Evolutionary conservation across 1,140 invertebrate species (phyloP), one percentile per base, ranked within the genome.

Genomic region (Pararge aegeria): DNA sequence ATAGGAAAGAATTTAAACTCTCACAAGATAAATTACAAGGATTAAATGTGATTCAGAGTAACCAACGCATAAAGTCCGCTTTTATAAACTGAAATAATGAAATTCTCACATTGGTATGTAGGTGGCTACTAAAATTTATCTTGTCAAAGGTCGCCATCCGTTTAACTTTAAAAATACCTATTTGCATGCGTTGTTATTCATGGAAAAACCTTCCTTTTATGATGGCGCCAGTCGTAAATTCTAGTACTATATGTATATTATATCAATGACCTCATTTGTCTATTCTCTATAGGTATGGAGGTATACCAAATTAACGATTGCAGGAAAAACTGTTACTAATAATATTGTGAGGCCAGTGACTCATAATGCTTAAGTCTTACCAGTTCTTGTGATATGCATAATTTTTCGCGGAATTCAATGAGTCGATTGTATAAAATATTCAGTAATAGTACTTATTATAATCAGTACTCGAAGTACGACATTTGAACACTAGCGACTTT

Each of bases 311-410:
- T 20, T 53, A 20, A 21, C 30, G 18, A 21, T 53, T 40, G 40
- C 51, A 29, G 37, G 52, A 54, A 54, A 27, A 42, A 42, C 40
- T 21, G 19, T 54, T 42, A 54, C 15, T 15, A 42, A 42, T 19
- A n/a, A 42, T 42, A 21, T 21, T 15, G 21, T 10, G 21, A 42
- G 15, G 15, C 7, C 19, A 53, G 50, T 80, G 78, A 78, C 63
- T 81, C 78, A 81, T 64, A 49, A 61, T 63, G 66, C 68, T 74
- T 70, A 68, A 73, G 68, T 62, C 64, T 59, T 62, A 72, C 76
- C 64, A 67, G 70, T 83, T 83, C 74, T 70, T 52, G 68, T 67
- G 61, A 78, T 75, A 70, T 75, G 65, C 73, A 75, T 66, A 69
- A 58, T 72, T 72, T 78, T 83, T 80, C 81, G 73, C 64, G 75